These are phyloP conservation scores for Hoplias malabaricus DNA, from an alignment of 2,113 vertebrate genomes.

Conservation along the genomic window DNA sequence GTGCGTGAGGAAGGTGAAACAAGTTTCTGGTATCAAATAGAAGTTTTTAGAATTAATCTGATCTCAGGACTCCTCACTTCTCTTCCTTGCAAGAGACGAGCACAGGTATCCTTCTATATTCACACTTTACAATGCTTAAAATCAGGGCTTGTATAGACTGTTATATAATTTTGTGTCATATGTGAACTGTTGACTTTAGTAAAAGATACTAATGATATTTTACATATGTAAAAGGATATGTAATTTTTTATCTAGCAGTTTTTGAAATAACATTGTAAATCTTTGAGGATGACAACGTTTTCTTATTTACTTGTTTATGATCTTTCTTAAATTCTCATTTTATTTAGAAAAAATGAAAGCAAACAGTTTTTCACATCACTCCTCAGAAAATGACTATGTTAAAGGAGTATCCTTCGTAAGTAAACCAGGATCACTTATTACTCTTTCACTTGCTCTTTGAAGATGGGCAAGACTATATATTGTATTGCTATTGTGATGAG, in stretches of 20 bases:
- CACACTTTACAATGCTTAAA: not conserved
- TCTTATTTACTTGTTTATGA: not conserved
- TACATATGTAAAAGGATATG: too few relatives aligned
- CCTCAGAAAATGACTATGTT: not conserved
- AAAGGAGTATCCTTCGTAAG: conserved; percentile 37
- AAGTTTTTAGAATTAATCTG: not conserved
- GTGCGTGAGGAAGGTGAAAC: not conserved
- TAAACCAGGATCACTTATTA: conserved; percentile 2
- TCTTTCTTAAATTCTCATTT: not conserved
- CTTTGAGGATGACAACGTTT: not conserved
- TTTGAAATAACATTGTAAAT: too few relatives aligned
- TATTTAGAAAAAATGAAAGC: conserved; percentile 13
- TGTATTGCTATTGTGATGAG: too few relatives aligned
- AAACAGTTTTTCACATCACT: not conserved
- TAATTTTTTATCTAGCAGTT: too few relatives aligned
- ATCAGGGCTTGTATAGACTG: not conserved
- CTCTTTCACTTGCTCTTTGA: too few relatives aligned
- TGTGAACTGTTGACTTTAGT: too few relatives aligned
- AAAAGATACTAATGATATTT: too few relatives aligned
- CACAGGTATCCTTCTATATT: not conserved
- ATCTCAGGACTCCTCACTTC: not conserved
- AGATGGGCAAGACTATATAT: too few relatives aligned
- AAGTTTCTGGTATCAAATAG: conserved; percentile 1
- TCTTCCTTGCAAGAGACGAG: not conserved
- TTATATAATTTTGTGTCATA: too few relatives aligned